Evolutionary conservation across 37 sponge, comb jelly and placozoan genomes (phyloP), one percentile per base, ranked within the genome.

Genomic region (Aphrocallistes beatrix): DNA sequence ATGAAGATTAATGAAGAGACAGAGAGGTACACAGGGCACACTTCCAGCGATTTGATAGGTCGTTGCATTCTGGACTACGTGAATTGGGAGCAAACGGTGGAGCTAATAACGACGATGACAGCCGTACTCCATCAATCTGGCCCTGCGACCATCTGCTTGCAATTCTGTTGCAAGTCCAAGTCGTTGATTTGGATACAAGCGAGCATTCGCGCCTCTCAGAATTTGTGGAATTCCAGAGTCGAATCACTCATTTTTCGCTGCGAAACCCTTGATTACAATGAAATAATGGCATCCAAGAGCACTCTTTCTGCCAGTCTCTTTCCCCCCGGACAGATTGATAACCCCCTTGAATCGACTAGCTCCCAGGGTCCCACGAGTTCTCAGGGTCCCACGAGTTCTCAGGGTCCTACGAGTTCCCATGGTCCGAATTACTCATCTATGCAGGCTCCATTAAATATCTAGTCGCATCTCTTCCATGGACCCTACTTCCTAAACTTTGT

Each of bases 181-280:
- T 60, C 75, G 6, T 60, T 19, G 75, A 60, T 60, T 60, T 60
- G 75, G 75, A 60, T 60, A 25, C 75, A 60, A 13, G 75, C 75
- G 10, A 60, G 3, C 34, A 60, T 60, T 30, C 75, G 21, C n/a
- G 75, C n/a, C 6, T 60, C 75, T 32, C 75, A 60, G 34, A 60
- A 60, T 60, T 19, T 60, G 32, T 60, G 75, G 75, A 60, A 60
- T 60, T 60, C 75, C 28, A 19, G 75, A 28, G n/a, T 60, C 75
- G 75, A 60, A 19, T 60, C 34, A 13, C 75, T 60, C 75, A 60
- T 60, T 13, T 60, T 60, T 30, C 10, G 75, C 75, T 60, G 75
- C 75, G n/a, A 60, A 13, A 30, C 75, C n/a, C 34, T 60, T 19
- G 75, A 60, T 13, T 60, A 60, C n/a, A 13, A 13, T 60, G 75